These are phyloP conservation scores for Anoura caudifer DNA, from an alignment of 2,113 vertebrate genomes.

Conservation along the genomic window DNA sequence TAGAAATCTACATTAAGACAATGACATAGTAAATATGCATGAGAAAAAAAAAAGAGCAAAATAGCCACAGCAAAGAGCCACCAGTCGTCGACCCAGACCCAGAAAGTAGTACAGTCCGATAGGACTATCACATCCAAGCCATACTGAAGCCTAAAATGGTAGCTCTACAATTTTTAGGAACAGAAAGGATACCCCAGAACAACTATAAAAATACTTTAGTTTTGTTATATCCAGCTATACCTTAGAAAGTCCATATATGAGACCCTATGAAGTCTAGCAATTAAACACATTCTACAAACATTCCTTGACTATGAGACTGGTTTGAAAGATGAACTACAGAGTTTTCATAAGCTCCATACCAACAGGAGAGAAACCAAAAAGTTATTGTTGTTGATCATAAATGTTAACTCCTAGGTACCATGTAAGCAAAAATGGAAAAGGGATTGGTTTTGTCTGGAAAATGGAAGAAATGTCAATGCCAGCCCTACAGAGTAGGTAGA, in stretches of 20 bases:
- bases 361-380: background rate
- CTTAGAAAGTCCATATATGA: background rate
- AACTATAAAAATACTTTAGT: background rate
- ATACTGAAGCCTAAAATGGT: background rate
- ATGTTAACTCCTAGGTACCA: background rate
- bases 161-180: background rate
- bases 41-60: background rate
- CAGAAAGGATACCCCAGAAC: background rate
- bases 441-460: background rate
- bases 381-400: background rate
- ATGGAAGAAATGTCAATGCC: background rate
- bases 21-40: background rate
- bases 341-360: background rate
- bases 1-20: conserved; percentile 1
- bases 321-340: background rate
- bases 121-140: background rate
- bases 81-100: background rate
- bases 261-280: background rate
- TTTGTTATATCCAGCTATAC: background rate
- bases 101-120: background rate
- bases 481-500: background rate
- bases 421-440: background rate
- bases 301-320: background rate
- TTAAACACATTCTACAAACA: conserved; percentile 6
- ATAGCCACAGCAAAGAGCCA: background rate